Conservation (phyloP, 2,113 vertebrate species). For the Ictalurus furcatus region DNA sequence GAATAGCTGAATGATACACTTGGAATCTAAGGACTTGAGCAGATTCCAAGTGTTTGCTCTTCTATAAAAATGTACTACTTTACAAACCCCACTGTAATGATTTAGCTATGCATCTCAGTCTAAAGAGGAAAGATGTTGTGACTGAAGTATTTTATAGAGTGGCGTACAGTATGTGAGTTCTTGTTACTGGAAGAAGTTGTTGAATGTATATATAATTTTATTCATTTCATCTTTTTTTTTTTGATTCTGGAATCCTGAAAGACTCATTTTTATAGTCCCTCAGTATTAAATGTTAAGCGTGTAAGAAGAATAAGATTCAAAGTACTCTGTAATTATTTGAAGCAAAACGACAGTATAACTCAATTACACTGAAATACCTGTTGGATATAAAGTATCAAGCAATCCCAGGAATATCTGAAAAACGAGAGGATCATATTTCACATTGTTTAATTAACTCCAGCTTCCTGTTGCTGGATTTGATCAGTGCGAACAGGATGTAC, state of each 20-base stretch:
- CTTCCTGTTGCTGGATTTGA: neutral
- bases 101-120: neutral
- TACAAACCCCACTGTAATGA: neutral
- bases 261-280: neutral
- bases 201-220: neutral
- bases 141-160: neutral
- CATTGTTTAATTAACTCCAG: slow-evolving; percentile 18
- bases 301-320: neutral
- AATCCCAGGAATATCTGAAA: neutral
- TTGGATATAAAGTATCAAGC: neutral
- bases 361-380: neutral
- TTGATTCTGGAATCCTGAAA: neutral
- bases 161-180: neutral
- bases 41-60: neutral
- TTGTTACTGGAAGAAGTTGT: neutral
- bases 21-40: neutral
- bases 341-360: neutral
- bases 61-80: neutral
- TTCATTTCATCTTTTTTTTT: neutral
- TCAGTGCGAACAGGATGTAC: neutral
- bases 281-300: neutral
- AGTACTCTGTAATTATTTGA: neutral
- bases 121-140: neutral
- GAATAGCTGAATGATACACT: neutral
- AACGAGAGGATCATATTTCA: slow-evolving; percentile 1